Evolutionary conservation across 2,113 vertebrate species (phyloP).

Genomic region (Phasianus colchicus): DNA sequence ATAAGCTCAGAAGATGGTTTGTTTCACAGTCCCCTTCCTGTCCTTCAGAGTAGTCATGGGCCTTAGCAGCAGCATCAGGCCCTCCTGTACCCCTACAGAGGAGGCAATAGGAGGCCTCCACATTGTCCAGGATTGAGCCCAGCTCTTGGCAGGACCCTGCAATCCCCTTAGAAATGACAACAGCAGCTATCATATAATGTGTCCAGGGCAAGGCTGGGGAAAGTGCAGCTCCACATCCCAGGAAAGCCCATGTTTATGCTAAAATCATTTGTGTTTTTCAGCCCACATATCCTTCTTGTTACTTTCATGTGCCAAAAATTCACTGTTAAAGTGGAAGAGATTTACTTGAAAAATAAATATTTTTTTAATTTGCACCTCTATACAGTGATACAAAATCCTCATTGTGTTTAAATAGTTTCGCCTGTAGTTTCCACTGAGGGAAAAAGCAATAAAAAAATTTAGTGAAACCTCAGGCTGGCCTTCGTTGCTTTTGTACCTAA

Average conservation of each 20-base stretch:
- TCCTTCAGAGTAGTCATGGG: too few species aligned
- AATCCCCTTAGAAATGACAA: too few species aligned
- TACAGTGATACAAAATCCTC: not conserved
- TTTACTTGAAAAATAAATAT: not conserved
- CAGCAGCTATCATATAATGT: too few species aligned
- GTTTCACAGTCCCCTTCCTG: too few species aligned
- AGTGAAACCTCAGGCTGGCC: not conserved
- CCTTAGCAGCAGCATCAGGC: too few species aligned
- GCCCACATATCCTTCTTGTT: accelerated
- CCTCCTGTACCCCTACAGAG: too few species aligned
- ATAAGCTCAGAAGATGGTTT: too few species aligned
- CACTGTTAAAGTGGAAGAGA: not conserved
- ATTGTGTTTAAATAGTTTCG: not conserved
- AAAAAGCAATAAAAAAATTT: not conserved
- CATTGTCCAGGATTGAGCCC: too few species aligned
- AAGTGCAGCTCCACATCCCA: too few species aligned
- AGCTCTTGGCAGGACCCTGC: too few species aligned
- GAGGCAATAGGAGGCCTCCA: too few species aligned
- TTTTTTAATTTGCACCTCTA: not conserved
- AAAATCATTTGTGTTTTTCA: not conserved
- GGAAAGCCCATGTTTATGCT: not conserved
- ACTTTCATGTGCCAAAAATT: not conserved
- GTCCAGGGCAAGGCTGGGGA: too few species aligned
- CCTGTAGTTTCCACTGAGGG: not conserved
- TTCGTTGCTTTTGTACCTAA: not conserved